phyloP scores from a whole-genome alignment of 2,113 vertebrate species.

The Ageneiosus marmoratus region DNA sequence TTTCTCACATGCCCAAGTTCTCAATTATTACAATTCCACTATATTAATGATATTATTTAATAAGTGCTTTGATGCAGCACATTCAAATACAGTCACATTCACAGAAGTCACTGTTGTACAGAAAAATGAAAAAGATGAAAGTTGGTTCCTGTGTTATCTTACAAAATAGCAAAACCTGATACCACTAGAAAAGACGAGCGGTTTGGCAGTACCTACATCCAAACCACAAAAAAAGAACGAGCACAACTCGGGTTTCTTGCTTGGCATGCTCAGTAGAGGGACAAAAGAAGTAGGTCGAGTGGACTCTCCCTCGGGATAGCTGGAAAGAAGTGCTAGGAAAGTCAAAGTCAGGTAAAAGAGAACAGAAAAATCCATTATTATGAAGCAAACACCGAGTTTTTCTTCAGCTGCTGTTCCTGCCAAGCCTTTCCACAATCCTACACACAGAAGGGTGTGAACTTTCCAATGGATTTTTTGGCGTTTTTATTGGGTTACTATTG shows the following conservation, averaged over 20 bases:
- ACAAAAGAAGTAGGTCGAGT: constrained; percentile 43
- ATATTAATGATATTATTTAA: background rate
- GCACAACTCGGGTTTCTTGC: constrained; percentile 30
- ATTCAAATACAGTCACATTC: background rate
- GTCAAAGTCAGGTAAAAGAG: constrained; percentile 6
- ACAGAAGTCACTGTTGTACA: background rate
- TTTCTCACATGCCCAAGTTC: background rate
- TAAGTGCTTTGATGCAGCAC: background rate
- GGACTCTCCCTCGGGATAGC: constrained; percentile 31
- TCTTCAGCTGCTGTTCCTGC: constrained; percentile 52
- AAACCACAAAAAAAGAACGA: background rate
- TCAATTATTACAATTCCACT: background rate
- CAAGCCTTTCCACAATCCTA: constrained; percentile 55
- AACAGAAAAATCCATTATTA: constrained; percentile 10
- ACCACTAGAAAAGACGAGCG: background rate
- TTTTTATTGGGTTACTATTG: constrained; percentile 54
- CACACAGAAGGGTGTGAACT: constrained; percentile 42
- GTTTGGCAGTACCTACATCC: background rate
- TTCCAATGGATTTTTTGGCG: constrained; percentile 22
- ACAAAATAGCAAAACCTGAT: background rate
- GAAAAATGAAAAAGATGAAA: background rate
- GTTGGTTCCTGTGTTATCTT: background rate
- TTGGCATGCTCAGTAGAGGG: constrained; percentile 12
- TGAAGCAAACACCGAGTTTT: constrained; percentile 17
- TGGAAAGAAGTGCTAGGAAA: constrained; percentile 23